Evolutionary conservation across 2,797 vertebrate species (phyloP), one percentile per base, ranked within the genome.

Genomic region (Cetoscarus ocellatus): DNA sequence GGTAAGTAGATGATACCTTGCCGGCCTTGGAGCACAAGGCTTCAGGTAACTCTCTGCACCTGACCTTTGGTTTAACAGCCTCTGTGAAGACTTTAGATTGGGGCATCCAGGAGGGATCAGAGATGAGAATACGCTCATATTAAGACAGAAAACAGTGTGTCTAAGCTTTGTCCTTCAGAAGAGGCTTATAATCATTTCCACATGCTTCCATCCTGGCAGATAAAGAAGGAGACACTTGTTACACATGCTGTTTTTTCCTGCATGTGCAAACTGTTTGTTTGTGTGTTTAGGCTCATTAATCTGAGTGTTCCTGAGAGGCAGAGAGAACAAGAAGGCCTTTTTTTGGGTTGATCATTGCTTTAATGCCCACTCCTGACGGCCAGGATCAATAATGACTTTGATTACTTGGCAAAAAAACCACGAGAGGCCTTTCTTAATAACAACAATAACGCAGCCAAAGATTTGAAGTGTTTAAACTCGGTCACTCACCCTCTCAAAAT

Each of bases 181-280:
- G 64, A 65, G 73, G 61, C 59, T 88, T 88, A 27, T 91, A 93
- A 93, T 90, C 72, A 73, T 62, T 91, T 80, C 86, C 92, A 93
- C 88, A 94, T 93, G 92, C 81, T 83, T 35, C 0, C 19, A 75
- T 67, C 73, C 70, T 65, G 67, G 69, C 75, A 81, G 59, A 3
- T 11, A 55, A 57, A 56, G 36, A 48, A 27, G 27, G 63, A 79
- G 39, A 65, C 50, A 69, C 49, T 67, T 67, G 59, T 44, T 62
- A 48, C 73, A 73, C 58, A 70, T 52, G 64, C 52, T 59, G 49
- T 68, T 73, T 72, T 9, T 69, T 50, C 66, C 48, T 84, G 79
- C 63, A 45, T 82, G 80, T 61, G 69, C 61, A 39, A 27, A 66
- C 61, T 42, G 67, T 61, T 48, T 80, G 50, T 71, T 79, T 82